Evolutionary conservation across 2,113 vertebrate genomes (phyloP).

Genomic region (Rutilus rutilus): DNA sequence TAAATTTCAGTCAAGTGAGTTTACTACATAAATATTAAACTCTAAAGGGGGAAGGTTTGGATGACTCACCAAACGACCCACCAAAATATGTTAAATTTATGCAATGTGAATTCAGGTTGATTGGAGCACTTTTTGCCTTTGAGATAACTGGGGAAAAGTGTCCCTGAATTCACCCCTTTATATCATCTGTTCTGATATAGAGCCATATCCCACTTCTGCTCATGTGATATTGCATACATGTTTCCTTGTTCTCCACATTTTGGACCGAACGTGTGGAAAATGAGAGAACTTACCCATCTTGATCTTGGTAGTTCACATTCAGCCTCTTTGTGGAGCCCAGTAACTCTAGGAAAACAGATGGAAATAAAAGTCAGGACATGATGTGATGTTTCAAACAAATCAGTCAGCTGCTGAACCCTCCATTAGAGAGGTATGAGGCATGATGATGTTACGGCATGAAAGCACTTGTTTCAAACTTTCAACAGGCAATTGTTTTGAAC

Average conservation of each 20-base stretch:
- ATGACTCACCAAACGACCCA: not conserved
- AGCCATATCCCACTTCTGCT: no score
- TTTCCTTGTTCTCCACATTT: slow-evolving; percentile 3
- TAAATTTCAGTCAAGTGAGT: not conserved
- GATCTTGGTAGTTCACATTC: slow-evolving; percentile 81
- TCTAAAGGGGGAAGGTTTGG: not conserved
- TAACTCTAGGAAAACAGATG: slow-evolving; percentile 71
- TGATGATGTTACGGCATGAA: slow-evolving; percentile 37
- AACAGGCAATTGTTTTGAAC: slow-evolving; percentile 13
- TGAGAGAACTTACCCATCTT: slow-evolving; percentile 73
- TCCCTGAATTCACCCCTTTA: no score
- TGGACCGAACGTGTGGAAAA: slow-evolving; percentile 14
- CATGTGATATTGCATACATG: no score
- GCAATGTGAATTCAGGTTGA: no score
- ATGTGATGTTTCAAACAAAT: slow-evolving; percentile 40
- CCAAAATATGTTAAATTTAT: not conserved
- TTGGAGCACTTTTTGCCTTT: no score
- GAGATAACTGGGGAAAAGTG: no score
- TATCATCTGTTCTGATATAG: no score
- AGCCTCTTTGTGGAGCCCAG: slow-evolving; percentile 79
- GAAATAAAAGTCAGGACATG: slow-evolving; percentile 16
- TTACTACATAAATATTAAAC: slow-evolving; percentile 16
- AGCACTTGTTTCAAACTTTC: slow-evolving; percentile 35
- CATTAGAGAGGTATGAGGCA: slow-evolving; percentile 38
- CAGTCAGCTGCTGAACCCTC: slow-evolving; percentile 31